phyloP scores from a whole-genome alignment of 2,113 vertebrate species.

The Tringa solitaria region DNA sequence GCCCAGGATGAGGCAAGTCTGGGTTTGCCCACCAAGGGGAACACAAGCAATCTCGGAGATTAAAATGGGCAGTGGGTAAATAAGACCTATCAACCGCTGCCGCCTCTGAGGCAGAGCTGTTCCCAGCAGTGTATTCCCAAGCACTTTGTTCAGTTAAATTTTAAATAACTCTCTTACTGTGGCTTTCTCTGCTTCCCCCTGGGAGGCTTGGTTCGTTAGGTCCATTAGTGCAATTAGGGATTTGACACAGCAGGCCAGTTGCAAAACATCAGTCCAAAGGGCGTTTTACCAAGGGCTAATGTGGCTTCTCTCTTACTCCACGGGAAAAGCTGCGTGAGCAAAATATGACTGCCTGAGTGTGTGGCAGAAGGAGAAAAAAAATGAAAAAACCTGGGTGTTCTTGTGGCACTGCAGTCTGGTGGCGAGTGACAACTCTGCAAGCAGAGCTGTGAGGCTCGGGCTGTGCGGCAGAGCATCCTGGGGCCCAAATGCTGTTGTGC shows the following conservation, averaged over 20 bases:
- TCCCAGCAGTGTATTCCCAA: not conserved
- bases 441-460: not conserved
- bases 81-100: not conserved
- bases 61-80: not conserved
- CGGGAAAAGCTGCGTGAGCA: rapidly evolving
- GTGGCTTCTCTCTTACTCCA: not conserved
- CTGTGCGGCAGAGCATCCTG: not conserved
- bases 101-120: not conserved
- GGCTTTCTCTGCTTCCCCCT: not conserved
- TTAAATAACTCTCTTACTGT: not conserved
- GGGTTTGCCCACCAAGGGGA: not conserved
- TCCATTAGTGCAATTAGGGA: conserved; percentile 46
- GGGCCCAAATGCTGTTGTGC: not conserved
- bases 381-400: not conserved
- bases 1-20: not conserved
- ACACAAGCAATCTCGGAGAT: not conserved
- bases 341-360: not conserved
- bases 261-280: conserved; percentile 44
- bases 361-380: not conserved
- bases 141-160: conserved; percentile 5
- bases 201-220: conserved; percentile 36
- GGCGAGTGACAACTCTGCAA: not conserved
- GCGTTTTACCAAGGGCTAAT: not conserved
- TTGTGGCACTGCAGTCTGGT: not conserved
- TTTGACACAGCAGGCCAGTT: not conserved